These are phyloP conservation scores for Phortica okadai DNA, from an alignment of 2,888 invertebrate genomes.

Conservation along the genomic window DNA sequence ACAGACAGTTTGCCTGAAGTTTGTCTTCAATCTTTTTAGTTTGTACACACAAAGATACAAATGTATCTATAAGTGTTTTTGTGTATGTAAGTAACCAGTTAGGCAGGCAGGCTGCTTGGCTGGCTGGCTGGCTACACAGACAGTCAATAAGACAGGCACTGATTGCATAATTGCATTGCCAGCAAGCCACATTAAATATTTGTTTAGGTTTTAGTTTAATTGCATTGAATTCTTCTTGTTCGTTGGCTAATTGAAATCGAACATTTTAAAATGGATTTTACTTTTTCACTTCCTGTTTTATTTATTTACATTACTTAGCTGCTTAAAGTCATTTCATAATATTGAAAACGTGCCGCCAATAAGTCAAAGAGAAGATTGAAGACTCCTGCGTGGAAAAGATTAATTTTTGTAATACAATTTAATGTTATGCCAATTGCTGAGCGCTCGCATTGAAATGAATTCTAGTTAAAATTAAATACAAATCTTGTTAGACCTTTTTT, in stretches of 20 bases:
- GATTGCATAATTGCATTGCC: slow-evolving; percentile 4
- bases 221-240: slow-evolving; percentile 17
- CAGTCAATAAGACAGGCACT: not conserved
- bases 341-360: too few species aligned
- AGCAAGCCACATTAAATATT: slow-evolving; percentile 26
- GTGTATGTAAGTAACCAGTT: not conserved
- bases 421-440: not conserved
- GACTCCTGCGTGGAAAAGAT: too few species aligned
- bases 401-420: too few species aligned
- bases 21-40: not conserved
- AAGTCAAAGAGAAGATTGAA: too few species aligned
- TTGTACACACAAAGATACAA: not conserved
- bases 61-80: not conserved
- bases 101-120: not conserved
- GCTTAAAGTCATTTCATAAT: not conserved
- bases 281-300: not conserved
- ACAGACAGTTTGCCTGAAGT: not conserved
- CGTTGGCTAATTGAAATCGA: slow-evolving; percentile 21
- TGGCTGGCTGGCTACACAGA: not conserved
- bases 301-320: not conserved
- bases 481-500: not conserved
- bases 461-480: not conserved
- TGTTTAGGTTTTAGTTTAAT: slow-evolving; percentile 27
- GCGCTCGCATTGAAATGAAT: not conserved
- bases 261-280: not conserved